phyloP scores from a whole-genome alignment of 2,113 vertebrate species.

The Hippotragus niger region DNA sequence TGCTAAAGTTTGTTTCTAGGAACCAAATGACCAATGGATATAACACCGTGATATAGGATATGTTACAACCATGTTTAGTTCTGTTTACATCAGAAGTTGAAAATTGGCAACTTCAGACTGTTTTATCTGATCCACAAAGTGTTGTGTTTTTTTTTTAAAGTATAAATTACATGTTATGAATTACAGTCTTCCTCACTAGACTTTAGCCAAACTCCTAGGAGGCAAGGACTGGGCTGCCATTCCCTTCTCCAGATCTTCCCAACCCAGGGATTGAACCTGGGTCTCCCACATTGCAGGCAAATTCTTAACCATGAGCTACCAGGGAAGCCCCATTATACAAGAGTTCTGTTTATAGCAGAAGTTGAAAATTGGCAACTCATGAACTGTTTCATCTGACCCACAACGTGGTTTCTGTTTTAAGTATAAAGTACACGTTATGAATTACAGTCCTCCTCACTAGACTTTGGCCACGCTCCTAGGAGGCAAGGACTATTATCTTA shows the following conservation, averaged over 20 bases:
- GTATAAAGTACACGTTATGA: neutral
- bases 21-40: neutral
- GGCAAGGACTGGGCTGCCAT: neutral
- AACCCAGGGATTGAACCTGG: fast-evolving
- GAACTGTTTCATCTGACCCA: neutral
- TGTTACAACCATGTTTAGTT: neutral
- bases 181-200: neutral
- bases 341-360: neutral
- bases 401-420: neutral
- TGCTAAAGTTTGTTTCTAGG: neutral
- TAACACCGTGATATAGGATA: neutral
- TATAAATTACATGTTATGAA: neutral
- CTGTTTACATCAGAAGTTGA: neutral
- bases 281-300: neutral
- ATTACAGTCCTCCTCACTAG: neutral
- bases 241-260: neutral
- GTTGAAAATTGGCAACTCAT: neutral
- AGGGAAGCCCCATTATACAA: neutral
- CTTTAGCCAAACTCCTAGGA: neutral
- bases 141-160: neutral
- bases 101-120: neutral
- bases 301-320: neutral
- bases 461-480: neutral
- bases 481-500: neutral
- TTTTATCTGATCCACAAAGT: neutral